A percentile compares a stretch with the other conserved stretches of the same genome.
Evolutionary conservation across 2,888 invertebrate species (phyloP).

Genomic region (Encarsia formosa): DNA sequence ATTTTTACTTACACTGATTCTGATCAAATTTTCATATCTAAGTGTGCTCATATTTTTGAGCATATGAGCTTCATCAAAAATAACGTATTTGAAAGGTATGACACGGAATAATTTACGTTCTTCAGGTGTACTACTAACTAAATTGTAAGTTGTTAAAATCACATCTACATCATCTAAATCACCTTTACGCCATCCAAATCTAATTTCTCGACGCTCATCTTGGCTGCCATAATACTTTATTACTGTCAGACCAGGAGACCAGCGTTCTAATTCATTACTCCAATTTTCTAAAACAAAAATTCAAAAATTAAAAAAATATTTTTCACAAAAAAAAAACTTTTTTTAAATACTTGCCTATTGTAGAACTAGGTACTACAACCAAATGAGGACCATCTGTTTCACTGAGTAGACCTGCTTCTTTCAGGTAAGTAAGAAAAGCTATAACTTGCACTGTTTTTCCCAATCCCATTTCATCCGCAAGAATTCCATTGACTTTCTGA

Average conservation of each 20-base stretch:
- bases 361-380: slow-evolving; percentile 94
- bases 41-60: slow-evolving; percentile 94
- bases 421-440: slow-evolving; percentile 82
- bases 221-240: slow-evolving; percentile 84
- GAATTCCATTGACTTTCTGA: slow-evolving; percentile 86
- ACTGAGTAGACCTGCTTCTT: slow-evolving; percentile 66
- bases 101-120: slow-evolving; percentile 88
- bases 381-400: slow-evolving; percentile 72
- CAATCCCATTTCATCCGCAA: slow-evolving; percentile 97
- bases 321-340: neutral
- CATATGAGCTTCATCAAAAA: slow-evolving; percentile 98
- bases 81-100: slow-evolving; percentile 82
- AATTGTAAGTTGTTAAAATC: slow-evolving; percentile 82
- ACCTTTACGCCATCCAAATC: slow-evolving; percentile 71
- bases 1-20: slow-evolving; percentile 64
- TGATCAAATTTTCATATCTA: slow-evolving; percentile 82
- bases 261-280: slow-evolving; percentile 71
- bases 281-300: slow-evolving; percentile 66
- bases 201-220: slow-evolving; percentile 75
- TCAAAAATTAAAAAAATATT: slow-evolving; percentile 8
- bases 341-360: slow-evolving; percentile 62
- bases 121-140: slow-evolving; percentile 82
- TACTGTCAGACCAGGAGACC: slow-evolving; percentile 78
- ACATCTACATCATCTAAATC: slow-evolving; percentile 75
- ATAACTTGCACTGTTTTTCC: slow-evolving; percentile 95